Conservation (phyloP, 2,888 invertebrate species). For the Macrophya annulata region DNA sequence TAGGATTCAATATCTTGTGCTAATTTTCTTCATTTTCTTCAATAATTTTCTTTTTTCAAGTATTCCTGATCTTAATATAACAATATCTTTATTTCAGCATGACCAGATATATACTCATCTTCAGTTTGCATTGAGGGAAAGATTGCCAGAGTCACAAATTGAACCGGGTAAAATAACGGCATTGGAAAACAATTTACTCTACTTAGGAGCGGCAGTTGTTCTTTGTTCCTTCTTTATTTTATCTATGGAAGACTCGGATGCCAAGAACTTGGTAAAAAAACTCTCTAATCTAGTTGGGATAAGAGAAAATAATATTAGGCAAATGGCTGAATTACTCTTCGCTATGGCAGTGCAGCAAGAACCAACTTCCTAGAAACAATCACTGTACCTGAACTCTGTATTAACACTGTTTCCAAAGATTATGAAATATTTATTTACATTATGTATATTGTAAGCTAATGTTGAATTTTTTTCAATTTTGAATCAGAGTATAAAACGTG, state of each 20-base stretch:
- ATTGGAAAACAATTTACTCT: constrained; percentile 67
- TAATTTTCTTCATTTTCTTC: not conserved
- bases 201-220: constrained; percentile 66
- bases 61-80: not conserved
- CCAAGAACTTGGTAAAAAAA: constrained; percentile 57
- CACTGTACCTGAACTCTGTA: not conserved
- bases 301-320: constrained; percentile 62
- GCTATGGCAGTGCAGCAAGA: constrained; percentile 62
- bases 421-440: not conserved
- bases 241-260: constrained; percentile 52
- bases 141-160: constrained; percentile 56
- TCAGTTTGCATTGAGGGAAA: constrained; percentile 59
- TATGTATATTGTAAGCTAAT: not conserved
- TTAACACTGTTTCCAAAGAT: not conserved
- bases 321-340: constrained; percentile 66
- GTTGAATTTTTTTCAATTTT: not conserved
- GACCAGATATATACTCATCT: constrained; percentile 63
- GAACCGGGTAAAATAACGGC: constrained; percentile 62
- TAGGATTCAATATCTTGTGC: constrained; percentile 54
- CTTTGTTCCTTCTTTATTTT: constrained; percentile 65
- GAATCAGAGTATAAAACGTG: not conserved
- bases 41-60: not conserved
- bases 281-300: constrained; percentile 64
- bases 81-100: constrained; percentile 59
- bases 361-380: not conserved